Conservation (phyloP, 2,113 vertebrate genomes). For the Channa argus region DNA sequence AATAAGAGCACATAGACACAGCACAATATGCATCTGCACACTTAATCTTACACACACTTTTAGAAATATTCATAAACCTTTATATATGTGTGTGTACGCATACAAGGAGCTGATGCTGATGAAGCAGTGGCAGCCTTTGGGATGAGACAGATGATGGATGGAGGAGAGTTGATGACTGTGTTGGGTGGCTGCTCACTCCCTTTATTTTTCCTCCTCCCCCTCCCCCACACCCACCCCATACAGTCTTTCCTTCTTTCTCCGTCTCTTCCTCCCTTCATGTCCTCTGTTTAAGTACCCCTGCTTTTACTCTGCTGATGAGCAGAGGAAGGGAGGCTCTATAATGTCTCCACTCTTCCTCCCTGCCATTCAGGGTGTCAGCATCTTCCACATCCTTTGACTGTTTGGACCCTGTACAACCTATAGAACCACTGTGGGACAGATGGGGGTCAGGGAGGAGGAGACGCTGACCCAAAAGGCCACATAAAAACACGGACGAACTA, state of each 20-base stretch:
- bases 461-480: conserved; percentile 10
- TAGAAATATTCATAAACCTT: conserved; percentile 47
- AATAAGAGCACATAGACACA: conserved; percentile 12
- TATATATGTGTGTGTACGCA: conserved; percentile 2
- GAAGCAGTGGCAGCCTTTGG: conserved; percentile 66
- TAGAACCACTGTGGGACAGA: conserved; percentile 15
- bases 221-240: conserved; percentile 29
- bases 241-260: conserved; percentile 9
- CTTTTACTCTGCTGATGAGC: conserved; percentile 42
- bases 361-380: conserved; percentile 51
- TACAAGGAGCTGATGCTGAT: conserved; percentile 59
- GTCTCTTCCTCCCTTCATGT: conserved; percentile 27
- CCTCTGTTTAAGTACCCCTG: conserved; percentile 32
- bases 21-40: conserved; percentile 14
- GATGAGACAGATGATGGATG: conserved; percentile 72
- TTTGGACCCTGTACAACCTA: conserved; percentile 31
- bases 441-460: conserved; percentile 2
- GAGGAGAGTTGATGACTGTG: conserved; percentile 70
- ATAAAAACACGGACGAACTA: neutral
- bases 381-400: conserved; percentile 30
- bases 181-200: conserved; percentile 73
- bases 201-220: conserved; percentile 40
- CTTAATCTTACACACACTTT: conserved; percentile 26
- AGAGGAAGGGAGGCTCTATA: conserved; percentile 56
- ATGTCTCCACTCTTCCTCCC: conserved; percentile 32